Evolutionary conservation across 2,888 invertebrate genomes (phyloP), one percentile per base, ranked within the genome.

Genomic region (Tipula unca): DNA sequence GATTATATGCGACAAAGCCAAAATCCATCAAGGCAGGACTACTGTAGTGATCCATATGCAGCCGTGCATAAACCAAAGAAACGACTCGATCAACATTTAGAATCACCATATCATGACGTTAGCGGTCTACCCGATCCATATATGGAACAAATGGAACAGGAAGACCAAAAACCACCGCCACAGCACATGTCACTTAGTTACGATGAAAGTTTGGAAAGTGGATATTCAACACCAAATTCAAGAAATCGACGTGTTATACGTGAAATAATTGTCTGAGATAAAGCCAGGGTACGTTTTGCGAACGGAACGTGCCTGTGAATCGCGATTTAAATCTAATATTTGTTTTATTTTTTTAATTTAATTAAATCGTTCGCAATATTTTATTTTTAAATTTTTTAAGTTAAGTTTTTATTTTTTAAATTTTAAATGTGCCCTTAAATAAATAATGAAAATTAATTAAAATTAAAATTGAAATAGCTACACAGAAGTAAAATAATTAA

Each of bases 41-140:
- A 96, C 92, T 95, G 95, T 92, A 94, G 94, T 88, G 96, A 97
- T 92, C 96, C 96, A 6, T 97, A 97, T 91, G 96, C 96, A 87
- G 95, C 96, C 87, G 96, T 97, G 87, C 96, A 96, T 91, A 97
- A 97, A 91, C 96, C 96, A 88, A 96, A 96, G 93, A 97, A 96
- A 91, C 93, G 96, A 88, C 94, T 96, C 90, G 96, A 96, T 89
- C 88, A 88, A 88, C 87, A 90, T 91, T 85, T 92, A 96, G 97
- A 97, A 93, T 97, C 97, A 87, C 96, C 97, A 88, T 98, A 97
- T 93, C 96, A 96, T 91, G 98, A 98, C 91, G 97, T 97, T 89
- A 97, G 96, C 91, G 97, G 97, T 87, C 93, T 98, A 89, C 96
- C 96, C 85, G 96, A 96, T 92, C 95, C 96, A 84, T 97, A 96